Evolutionary conservation across 2,888 invertebrate species (phyloP).

Genomic region (Polymixis flavicincta): DNA sequence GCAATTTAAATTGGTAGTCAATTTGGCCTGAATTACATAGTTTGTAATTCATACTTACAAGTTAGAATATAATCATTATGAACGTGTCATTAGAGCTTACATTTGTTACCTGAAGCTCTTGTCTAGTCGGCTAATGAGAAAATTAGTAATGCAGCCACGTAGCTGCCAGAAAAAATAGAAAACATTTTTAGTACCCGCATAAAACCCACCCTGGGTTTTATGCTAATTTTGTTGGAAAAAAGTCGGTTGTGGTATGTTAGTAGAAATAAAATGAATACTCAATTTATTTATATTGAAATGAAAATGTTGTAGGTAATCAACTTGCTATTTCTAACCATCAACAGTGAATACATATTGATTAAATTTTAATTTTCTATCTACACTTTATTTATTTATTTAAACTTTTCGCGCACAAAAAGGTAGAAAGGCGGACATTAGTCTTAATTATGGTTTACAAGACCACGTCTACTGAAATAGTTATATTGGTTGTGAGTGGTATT

Average conservation of each 20-base stretch:
- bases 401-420: no score
- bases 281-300: neutral
- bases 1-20: neutral
- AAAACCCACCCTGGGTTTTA: conserved; percentile 40
- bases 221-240: conserved; percentile 30
- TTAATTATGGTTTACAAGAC: neutral
- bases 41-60: neutral
- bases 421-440: no score
- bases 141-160: conserved; percentile 51
- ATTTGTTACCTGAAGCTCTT: conserved; percentile 44
- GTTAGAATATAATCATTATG: conserved; percentile 24
- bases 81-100: conserved; percentile 48
- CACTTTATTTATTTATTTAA: no score
- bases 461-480: neutral
- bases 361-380: neutral
- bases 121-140: conserved; percentile 56
- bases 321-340: neutral
- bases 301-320: neutral
- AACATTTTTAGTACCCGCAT: conserved; percentile 34
- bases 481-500: neutral
- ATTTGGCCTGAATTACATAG: neutral
- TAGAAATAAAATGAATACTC: conserved; percentile 14
- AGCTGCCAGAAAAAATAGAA: conserved; percentile 40
- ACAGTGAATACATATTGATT: neutral
- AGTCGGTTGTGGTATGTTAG: neutral